Base-by-base conservation (phyloP, 2,797 vertebrate species). In the Ciconia nigra region DNA sequence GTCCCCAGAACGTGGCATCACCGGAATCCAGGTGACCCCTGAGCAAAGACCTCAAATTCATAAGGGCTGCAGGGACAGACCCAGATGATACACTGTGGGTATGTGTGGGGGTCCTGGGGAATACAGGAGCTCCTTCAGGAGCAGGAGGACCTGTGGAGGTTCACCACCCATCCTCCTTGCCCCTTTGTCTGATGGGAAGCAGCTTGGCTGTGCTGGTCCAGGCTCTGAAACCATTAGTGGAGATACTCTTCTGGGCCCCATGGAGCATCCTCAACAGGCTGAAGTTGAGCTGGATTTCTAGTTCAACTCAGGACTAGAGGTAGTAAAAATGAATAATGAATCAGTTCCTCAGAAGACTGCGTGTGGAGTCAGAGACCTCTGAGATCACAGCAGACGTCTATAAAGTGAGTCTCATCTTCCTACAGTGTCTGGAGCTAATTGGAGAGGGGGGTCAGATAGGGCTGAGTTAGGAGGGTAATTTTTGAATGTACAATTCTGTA, bases 61-160 rank as follows among this genome's bases (percentile, higher is more conserved):
- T 18, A 2, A 47, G 10, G 42, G 42, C 22, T 51, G 52, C 19
- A 42, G 51, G 37, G n/a, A 22, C 37, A 72, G 39, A 19, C n/a
- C 46, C 20, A 17, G 61, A 11, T 7, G n/a, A 3, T 10, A 14
- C 20, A 9, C 20, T 0, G 3, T 10, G 8, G 3, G 1, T 25
- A 20, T 1, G 2, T 4, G 9, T 3, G 39, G 31, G n/a, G 28
- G 28, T 11, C 8, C 35, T 24, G 58, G n/a, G 62, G 29, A 4
- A 22, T 3, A 41, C 35, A 71, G 49, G 20, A 22, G 33, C 19
- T 58, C 9, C 20, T 78, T 9, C 39, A n/a, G 71, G 49, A 66
- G 29, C 28, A 66, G 54, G 7, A 44, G n/a, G 52, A 29, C 47
- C 6, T 16, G 10, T 0, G 5, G n/a, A 25, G 1, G 39, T 51